Base-by-base conservation (phyloP, 1,140 invertebrate species). In the Drosophila subobscura region DNA sequence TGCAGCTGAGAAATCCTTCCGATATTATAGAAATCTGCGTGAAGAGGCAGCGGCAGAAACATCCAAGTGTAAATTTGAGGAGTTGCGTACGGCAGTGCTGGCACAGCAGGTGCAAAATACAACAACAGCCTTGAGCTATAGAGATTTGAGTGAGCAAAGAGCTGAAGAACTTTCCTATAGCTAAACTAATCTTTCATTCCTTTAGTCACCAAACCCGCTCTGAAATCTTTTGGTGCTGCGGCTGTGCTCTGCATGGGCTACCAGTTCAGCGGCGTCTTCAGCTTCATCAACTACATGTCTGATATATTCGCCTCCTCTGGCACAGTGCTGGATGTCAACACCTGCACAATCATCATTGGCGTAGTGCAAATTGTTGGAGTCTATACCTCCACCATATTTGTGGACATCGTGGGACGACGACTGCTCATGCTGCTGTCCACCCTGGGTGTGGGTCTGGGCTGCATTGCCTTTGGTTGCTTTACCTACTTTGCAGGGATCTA, bases 301-400 rank as follows among this genome's bases (percentile, higher is more conserved):
- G 92, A 92, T n/a, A 97, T 96, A 79, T 97, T 96, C 84, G 75
- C 90, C 3, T 92, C 93, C 0, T 93, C 95, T 0, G 94, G 94
- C 0, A 93, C 93, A 0, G 83, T 80, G 5, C 68, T 97, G 0
- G 90, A 94, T 20, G 91, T 95, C 0, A 92, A 93, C 20, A 80
- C 94, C 2, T 93, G 94, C 7, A 94, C 96, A 0, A 96, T 98
- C 47, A 94, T 97, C 5, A 94, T 98, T 2, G 96, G 95, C 1
- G 49, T 77, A 0, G 79, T 91, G 0, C 90, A 91, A 64, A 86
- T 92, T 20, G 60, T 91, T 0, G 83, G 79, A 5, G 79, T 83
- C 0, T 73, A 89, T 10, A 79, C 77, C 4, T 89, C 90, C 0
- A 85, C 90, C 5, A 73, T 91, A 29, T 64, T 92, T 2, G 78